phyloP scores from a whole-genome alignment of 2,797 vertebrate species.

The Pseudochirops corinnae region DNA sequence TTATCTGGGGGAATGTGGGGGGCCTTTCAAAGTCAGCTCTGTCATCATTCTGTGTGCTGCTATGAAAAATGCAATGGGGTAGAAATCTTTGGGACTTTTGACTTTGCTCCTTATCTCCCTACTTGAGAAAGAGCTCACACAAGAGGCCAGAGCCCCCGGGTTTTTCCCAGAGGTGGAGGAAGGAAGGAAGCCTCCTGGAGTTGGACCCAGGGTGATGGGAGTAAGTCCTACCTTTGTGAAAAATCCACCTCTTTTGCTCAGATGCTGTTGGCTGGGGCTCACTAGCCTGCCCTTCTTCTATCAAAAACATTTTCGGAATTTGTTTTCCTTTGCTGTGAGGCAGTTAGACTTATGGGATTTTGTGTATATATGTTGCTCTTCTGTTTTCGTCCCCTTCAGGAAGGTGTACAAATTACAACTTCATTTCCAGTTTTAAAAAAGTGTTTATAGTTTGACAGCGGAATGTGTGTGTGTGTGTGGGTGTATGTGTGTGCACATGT shows the following conservation, averaged over 20 bases:
- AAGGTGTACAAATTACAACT: not conserved
- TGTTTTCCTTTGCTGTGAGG: not conserved
- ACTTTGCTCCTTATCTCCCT: constrained; percentile 1
- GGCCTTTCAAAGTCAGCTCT: constrained; percentile 45
- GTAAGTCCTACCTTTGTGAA: not conserved
- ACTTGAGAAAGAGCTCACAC: not conserved
- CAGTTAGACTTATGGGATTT: not conserved
- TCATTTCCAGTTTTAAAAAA: not conserved
- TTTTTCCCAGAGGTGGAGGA: not conserved
- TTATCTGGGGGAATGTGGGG: constrained; percentile 43
- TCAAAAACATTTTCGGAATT: not conserved
- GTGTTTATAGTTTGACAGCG: not conserved
- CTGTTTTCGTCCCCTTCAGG: not conserved
- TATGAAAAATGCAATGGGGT: not conserved
- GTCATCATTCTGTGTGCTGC: not conserved
- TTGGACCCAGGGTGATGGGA: not conserved
- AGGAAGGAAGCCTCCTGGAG: not conserved
- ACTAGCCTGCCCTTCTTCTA: not conserved
- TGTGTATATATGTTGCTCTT: not conserved
- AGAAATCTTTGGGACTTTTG: constrained; percentile 5
- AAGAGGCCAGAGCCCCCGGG: not conserved
- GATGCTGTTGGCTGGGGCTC: not conserved
- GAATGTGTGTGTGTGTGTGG: too few species aligned
- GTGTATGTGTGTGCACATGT: too few species aligned
- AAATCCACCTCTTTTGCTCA: not conserved